Evolutionary conservation across 1,140 invertebrate genomes (phyloP).

Genomic region (Drosophila paulistorum): DNA sequence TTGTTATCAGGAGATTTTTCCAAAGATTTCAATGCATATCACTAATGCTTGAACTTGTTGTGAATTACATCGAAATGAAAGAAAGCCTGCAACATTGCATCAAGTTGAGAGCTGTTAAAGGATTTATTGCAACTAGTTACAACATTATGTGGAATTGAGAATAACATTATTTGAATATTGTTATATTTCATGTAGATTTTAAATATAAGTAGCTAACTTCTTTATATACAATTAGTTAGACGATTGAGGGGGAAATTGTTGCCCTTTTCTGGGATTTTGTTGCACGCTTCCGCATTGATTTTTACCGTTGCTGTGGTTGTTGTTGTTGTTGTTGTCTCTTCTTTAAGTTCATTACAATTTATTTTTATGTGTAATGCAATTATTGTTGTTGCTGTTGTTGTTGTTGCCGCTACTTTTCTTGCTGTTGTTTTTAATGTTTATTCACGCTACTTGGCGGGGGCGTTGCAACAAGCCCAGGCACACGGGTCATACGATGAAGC

Average conservation of each 20-base stretch:
- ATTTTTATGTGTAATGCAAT: slow-evolving; percentile 82
- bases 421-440: slow-evolving; percentile 51
- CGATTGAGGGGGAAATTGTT: slow-evolving; percentile 31
- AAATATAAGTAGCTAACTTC: no score
- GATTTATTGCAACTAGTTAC: no score
- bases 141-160: no score
- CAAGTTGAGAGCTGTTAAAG: no score
- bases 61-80: no score
- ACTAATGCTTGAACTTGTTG: no score
- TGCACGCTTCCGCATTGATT: slow-evolving; percentile 77
- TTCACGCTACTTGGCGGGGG: slow-evolving; percentile 64
- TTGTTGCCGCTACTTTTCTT: slow-evolving; percentile 46
- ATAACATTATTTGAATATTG: no score
- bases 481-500: neutral
- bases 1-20: no score
- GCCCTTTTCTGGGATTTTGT: slow-evolving; percentile 54
- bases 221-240: slow-evolving; percentile 34
- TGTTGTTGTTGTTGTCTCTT: slow-evolving; percentile 57
- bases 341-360: slow-evolving; percentile 80
- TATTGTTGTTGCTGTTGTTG: slow-evolving; percentile 53
- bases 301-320: slow-evolving; percentile 55
- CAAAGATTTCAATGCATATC: no score
- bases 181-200: no score
- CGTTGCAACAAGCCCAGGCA: slow-evolving; percentile 35
- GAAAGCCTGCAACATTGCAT: no score